These are phyloP conservation scores for Rhopalosiphum padi DNA, from an alignment of 1,140 invertebrate genomes.

Conservation along the genomic window DNA sequence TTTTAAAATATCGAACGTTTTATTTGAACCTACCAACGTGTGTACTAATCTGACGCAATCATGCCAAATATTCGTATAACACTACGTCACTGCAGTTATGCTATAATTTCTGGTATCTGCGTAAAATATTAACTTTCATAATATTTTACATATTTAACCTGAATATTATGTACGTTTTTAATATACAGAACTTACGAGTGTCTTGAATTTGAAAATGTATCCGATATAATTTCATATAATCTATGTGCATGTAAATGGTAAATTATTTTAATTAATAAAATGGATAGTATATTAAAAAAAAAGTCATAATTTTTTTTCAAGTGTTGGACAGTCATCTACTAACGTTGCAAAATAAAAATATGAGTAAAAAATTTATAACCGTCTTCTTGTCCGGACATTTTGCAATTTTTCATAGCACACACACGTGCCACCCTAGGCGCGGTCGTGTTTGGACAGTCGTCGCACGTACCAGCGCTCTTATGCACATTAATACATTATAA, in stretches of 20 bases:
- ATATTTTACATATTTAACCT: no score
- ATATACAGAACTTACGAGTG: no score
- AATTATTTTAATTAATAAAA: no score
- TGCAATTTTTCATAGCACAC: background rate
- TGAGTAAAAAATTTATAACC: background rate
- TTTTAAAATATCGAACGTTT: background rate
- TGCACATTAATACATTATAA: slow-evolving; percentile 15
- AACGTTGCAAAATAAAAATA: background rate
- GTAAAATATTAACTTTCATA: no score
- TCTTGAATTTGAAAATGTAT: no score
- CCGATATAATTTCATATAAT: no score
- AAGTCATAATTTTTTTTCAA: background rate
- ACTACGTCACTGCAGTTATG: no score
- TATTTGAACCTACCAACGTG: background rate
- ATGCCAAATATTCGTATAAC: no score
- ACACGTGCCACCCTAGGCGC: background rate
- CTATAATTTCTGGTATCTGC: no score
- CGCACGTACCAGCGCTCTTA: background rate
- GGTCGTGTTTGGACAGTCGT: slow-evolving; percentile 1
- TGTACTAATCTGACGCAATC: background rate
- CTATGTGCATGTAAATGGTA: no score
- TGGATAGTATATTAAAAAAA: no score
- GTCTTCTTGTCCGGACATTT: background rate
- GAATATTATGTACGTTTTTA: no score
- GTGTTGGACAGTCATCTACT: background rate